Percentiles rank a stretch among this genome's conserved stretches.
These are phyloP conservation scores for Phodopus roborovskii DNA, from an alignment of 2,113 vertebrate genomes.

Conservation along the genomic window DNA sequence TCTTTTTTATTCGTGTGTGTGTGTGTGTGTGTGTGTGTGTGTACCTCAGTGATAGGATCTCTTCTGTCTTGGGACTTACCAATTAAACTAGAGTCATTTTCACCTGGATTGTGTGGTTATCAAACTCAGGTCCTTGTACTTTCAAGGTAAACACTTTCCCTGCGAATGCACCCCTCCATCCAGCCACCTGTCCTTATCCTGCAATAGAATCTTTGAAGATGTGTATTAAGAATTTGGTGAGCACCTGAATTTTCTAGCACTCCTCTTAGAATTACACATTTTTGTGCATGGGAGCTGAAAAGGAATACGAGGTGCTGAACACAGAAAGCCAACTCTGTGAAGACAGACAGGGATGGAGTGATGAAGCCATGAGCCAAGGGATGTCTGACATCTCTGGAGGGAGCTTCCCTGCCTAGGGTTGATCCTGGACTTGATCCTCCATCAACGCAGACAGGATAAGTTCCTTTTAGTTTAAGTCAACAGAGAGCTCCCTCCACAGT, in stretches of 20 bases:
- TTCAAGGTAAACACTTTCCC: not conserved
- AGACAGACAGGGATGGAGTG: not conserved
- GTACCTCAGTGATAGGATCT: not conserved
- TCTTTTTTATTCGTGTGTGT: not conserved
- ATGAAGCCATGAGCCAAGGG: not conserved
- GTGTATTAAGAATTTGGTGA: not conserved
- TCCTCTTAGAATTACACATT: not conserved
- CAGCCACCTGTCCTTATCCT: not conserved
- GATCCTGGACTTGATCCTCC: not conserved
- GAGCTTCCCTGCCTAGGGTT: too few species aligned
- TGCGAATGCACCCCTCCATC: too few species aligned
- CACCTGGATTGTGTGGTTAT: not conserved
- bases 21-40: not conserved
- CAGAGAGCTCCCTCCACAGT: not conserved
- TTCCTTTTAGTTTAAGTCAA: not conserved
- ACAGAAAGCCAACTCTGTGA: not conserved
- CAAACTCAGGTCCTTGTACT: not conserved
- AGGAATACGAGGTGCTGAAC: not conserved
- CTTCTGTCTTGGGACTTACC: not conserved
- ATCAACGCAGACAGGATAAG: not conserved
- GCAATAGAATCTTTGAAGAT: not conserved
- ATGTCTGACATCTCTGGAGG: too few species aligned
- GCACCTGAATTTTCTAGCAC: not conserved
- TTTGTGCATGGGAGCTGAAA: accelerated
- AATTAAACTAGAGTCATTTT: not conserved